Evolutionary conservation across 2,888 invertebrate species (phyloP), one percentile per base, ranked within the genome.

Genomic region (Autographa gamma): DNA sequence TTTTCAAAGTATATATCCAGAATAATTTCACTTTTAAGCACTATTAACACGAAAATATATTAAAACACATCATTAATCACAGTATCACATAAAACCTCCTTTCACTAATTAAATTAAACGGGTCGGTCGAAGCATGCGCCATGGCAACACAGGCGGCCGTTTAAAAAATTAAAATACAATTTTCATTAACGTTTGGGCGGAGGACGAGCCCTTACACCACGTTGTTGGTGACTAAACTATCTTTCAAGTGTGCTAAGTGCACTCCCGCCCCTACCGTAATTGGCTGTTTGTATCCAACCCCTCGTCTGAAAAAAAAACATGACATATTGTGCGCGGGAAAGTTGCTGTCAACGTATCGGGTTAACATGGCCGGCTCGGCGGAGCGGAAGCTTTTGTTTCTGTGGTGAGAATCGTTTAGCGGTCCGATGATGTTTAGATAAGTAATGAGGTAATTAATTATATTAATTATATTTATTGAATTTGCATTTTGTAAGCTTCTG

Each of bases 271-370:
- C 93, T 87, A 84, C 88, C 90, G 91, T 95, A 95, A 95, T 95
- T 95, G 95, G 94, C 90, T 95, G 95, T 95, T 94, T 95, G 94
- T 94, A 93, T 91, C 94, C 94, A 95, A 92, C 94, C 95, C 95
- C 93, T 93, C 88, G 88, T 66, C 89, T 91, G 88, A 91, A 94
- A 95, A 95, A 93, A 95, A 93, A 93, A 91, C 92, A 92, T 91
- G 92, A 94, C 95, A 94, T 94, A 93, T 93, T 94, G 94, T 88
- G 92, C 94, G 94, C 95, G 95, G 94, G 94, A 95, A 95, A 93
- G 91, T 89, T 84, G 88, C 92, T 93, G 93, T 93, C 94, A 92
- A 80, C 87, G 93, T 92, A 92, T 93, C 93, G 90, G 89, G 93
- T 93, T 92, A 88, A 85, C 88, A 88, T 89, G 89, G 89, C 91